These are phyloP conservation scores for Syngnathus floridae DNA, from an alignment of 2,113 vertebrate species.

Conservation along the genomic window DNA sequence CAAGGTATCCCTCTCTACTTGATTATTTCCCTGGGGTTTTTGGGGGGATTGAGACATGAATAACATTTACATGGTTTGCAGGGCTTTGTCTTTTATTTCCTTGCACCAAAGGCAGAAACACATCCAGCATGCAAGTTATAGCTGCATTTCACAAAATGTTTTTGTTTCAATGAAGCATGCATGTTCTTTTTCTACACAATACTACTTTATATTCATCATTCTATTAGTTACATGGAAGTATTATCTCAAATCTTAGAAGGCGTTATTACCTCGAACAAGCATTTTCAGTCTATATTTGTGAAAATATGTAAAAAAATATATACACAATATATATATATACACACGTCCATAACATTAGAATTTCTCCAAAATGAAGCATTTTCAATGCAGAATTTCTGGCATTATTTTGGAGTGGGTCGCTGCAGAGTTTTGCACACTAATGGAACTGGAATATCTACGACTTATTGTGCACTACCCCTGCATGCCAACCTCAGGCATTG, in stretches of 20 bases:
- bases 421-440: not conserved
- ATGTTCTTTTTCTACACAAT: not conserved
- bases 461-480: not conserved
- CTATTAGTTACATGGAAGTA: not conserved
- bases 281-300: not conserved
- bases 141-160: not conserved
- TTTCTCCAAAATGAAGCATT: not conserved
- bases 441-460: not conserved
- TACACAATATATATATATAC: not conserved
- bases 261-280: not conserved
- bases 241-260: not conserved
- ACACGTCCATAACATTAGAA: not conserved
- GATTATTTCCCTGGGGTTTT: constrained; percentile 31
- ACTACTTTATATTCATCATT: not conserved
- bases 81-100: not conserved
- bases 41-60: constrained; percentile 33
- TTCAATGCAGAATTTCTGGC: not conserved
- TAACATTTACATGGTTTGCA: not conserved
- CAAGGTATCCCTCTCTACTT: constrained; percentile 53
- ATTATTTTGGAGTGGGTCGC: not conserved
- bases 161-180: not conserved
- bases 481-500: not conserved
- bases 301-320: not conserved
- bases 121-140: not conserved
- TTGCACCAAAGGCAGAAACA: not conserved